phyloP scores from a whole-genome alignment of 2,888 invertebrate genomes.

The Lithophane leautieri region DNA sequence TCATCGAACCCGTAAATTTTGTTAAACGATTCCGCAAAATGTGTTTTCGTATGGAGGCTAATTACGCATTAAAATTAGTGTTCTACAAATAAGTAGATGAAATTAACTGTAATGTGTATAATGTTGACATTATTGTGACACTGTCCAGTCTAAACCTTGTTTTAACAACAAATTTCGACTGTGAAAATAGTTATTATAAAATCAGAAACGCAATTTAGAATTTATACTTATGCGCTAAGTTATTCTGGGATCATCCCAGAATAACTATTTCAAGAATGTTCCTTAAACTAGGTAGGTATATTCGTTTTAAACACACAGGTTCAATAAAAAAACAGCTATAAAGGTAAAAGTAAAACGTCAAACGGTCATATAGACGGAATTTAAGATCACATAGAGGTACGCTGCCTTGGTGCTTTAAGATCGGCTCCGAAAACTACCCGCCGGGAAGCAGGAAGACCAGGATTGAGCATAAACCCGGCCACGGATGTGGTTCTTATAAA shows the following conservation, averaged over 20 bases:
- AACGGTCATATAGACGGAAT: conserved; percentile 21
- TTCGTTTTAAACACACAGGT: not conserved
- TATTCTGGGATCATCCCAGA: not conserved
- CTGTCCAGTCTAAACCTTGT: not conserved
- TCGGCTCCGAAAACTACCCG: conserved; percentile 37
- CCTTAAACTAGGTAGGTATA: not conserved
- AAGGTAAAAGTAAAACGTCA: conserved; percentile 21
- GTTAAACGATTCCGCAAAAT: conserved; percentile 17
- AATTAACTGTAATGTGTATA: conserved; percentile 30
- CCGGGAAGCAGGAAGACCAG: conserved; percentile 43
- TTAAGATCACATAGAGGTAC: conserved; percentile 31
- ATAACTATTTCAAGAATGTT: not conserved
- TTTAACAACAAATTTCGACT: not conserved
- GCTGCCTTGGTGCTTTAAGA: conserved; percentile 44
- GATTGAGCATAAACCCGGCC: conserved; percentile 55
- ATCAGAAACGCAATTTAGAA: not conserved
- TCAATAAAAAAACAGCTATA: conserved; percentile 5
- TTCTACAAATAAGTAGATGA: conserved; percentile 12
- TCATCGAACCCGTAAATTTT: conserved; percentile 40
- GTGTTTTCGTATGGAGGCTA: conserved; percentile 23
- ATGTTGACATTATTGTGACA: conserved; percentile 23
- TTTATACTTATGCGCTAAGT: not conserved
- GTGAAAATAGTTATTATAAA: not conserved
- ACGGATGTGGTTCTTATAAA: conserved; percentile 43
- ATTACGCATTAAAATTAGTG: conserved; percentile 37